These are phyloP conservation scores for Bombus waltoni DNA, from an alignment of 1,140 invertebrate genomes.

Conservation along the genomic window DNA sequence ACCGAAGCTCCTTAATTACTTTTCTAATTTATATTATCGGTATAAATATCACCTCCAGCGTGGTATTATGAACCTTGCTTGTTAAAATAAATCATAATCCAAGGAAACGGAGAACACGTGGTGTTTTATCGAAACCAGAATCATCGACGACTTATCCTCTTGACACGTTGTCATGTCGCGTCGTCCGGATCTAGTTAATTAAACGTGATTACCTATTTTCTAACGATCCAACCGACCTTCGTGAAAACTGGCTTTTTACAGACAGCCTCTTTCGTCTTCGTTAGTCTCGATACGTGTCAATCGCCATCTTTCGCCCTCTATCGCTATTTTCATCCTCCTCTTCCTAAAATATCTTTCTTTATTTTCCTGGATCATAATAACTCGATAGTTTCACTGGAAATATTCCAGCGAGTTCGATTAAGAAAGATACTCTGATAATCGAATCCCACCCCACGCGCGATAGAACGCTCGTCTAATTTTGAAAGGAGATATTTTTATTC, in stretches of 20 bases:
- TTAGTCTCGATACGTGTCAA: constrained; percentile 40
- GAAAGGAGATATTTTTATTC: neutral
- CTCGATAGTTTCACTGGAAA: neutral
- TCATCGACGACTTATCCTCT: constrained; percentile 17
- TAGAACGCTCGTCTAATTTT: neutral
- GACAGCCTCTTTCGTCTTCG: constrained; percentile 52
- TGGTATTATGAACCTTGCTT: constrained; percentile 4
- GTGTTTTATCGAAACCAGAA: neutral
- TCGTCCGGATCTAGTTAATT: constrained; percentile 55
- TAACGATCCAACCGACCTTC: constrained; percentile 33
- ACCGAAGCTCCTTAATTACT: constrained; percentile 44
- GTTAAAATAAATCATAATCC: constrained; percentile 7
- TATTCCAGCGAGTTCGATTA: neutral
- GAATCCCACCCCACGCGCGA: too few species aligned
- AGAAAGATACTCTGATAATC: neutral
- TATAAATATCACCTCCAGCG: constrained; percentile 8
- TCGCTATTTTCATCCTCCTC: neutral
- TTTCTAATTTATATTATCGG: constrained; percentile 32
- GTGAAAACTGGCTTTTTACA: constrained; percentile 56
- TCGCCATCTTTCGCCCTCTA: neutral
- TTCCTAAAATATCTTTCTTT: neutral
- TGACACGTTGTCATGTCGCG: constrained; percentile 10
- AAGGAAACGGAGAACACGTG: too few species aligned
- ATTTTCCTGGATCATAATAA: too few species aligned
- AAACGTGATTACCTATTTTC: constrained; percentile 57